These are phyloP conservation scores for Blennius ocellaris DNA, from an alignment of 2,113 vertebrate species.

Conservation along the genomic window DNA sequence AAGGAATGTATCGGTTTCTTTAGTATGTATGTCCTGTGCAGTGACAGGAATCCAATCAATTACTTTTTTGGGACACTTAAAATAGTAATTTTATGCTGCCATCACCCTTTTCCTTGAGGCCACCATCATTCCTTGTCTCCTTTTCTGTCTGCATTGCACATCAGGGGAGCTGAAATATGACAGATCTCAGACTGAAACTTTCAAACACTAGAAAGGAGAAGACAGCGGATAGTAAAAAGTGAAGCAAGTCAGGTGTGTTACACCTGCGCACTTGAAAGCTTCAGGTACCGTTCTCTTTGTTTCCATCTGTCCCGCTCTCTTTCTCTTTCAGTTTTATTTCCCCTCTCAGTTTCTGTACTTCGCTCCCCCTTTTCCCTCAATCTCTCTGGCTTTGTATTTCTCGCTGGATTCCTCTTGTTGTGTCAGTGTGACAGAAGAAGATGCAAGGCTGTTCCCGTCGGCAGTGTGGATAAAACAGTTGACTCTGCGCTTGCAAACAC, in stretches of 20 bases:
- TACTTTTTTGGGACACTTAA: not conserved
- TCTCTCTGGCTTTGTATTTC: constrained; percentile 45
- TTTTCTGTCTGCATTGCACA: constrained; percentile 19
- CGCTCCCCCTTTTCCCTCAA: not conserved
- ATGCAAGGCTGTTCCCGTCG: constrained; percentile 63
- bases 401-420: constrained; percentile 62
- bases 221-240: constrained; percentile 2
- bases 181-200: constrained; percentile 13
- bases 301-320: constrained; percentile 10
- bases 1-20: not conserved
- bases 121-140: constrained; percentile 22
- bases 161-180: constrained; percentile 17
- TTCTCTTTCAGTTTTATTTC: constrained; percentile 24
- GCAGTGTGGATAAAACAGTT: constrained; percentile 71
- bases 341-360: constrained; percentile 8
- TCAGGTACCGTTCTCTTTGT: constrained; percentile 10
- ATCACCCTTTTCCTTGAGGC: not conserved
- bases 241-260: constrained; percentile 4
- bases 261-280: not conserved
- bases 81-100: not conserved
- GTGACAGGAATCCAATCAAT: not conserved
- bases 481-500: constrained; percentile 58
- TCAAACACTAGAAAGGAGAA: not conserved
- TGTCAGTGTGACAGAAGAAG: constrained; percentile 71
- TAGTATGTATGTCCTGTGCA: not conserved